These are phyloP conservation scores for Odontomachus brunneus DNA, from an alignment of 1,140 invertebrate genomes.

Conservation along the genomic window DNA sequence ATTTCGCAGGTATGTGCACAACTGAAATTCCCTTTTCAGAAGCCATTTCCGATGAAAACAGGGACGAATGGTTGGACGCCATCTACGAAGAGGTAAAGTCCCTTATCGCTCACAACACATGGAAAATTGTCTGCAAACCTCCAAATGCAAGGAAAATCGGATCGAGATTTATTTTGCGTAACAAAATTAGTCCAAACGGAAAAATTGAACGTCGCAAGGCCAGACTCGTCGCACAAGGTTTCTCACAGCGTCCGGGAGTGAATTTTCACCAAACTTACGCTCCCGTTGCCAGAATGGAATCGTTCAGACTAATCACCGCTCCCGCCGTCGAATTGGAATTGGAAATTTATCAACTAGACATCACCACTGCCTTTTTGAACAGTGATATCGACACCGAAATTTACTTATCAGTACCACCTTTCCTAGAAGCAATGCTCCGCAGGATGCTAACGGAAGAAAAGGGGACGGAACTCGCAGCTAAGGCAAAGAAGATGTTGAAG, in stretches of 20 bases:
- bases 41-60: slow-evolving; percentile 54
- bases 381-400: no score
- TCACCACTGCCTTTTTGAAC: no score
- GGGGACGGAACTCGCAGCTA: no score
- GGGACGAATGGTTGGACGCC: slow-evolving; percentile 43
- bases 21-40: slow-evolving; percentile 47
- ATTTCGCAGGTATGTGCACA: neutral
- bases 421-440: no score
- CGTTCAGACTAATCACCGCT: no score
- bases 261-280: neutral
- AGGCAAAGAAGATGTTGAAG: no score
- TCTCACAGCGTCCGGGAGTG: neutral
- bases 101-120: slow-evolving; percentile 56
- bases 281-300: no score
- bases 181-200: neutral
- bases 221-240: neutral
- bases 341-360: no score
- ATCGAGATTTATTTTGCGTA: neutral
- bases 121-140: slow-evolving; percentile 39
- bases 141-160: slow-evolving; percentile 21
- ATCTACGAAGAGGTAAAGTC: slow-evolving; percentile 48
- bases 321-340: no score
- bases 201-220: neutral
- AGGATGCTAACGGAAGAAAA: no score
- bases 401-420: no score